These are phyloP conservation scores for Sinhomidia bicolor DNA, from an alignment of 2,888 invertebrate species.

Conservation along the genomic window DNA sequence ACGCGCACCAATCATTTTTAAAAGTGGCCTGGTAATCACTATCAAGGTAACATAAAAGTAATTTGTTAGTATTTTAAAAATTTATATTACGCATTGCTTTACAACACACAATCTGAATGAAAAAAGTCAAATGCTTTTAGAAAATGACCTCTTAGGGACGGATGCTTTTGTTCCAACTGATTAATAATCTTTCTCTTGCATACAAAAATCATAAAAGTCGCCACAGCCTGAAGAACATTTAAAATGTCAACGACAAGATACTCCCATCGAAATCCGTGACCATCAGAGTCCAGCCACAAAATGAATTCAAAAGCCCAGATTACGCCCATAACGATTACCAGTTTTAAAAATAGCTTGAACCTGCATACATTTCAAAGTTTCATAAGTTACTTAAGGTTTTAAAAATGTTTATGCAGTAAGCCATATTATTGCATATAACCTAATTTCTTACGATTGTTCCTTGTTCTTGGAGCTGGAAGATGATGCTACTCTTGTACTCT, in stretches of 20 bases:
- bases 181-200: slow-evolving; percentile 78
- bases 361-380: too few relatives aligned
- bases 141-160: slow-evolving; percentile 70
- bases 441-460: slow-evolving; percentile 55
- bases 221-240: slow-evolving; percentile 76
- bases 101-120: too few relatives aligned
- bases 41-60: not conserved
- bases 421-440: not conserved
- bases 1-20: slow-evolving; percentile 5
- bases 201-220: slow-evolving; percentile 79
- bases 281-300: slow-evolving; percentile 57
- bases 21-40: slow-evolving; percentile 55
- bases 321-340: slow-evolving; percentile 78
- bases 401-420: not conserved
- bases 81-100: too few relatives aligned
- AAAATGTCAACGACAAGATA: slow-evolving; percentile 75
- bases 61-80: not conserved
- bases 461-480: slow-evolving; percentile 59
- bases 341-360: slow-evolving; percentile 75
- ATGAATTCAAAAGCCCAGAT: slow-evolving; percentile 78
- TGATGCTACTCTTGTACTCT: slow-evolving; percentile 65
- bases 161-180: slow-evolving; percentile 77
- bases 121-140: too few relatives aligned
- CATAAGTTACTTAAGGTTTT: too few relatives aligned
- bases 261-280: slow-evolving; percentile 61